Evolutionary conservation across 1,140 invertebrate species (phyloP), one percentile per base, ranked within the genome.

Genomic region (Batillaria attramentaria): DNA sequence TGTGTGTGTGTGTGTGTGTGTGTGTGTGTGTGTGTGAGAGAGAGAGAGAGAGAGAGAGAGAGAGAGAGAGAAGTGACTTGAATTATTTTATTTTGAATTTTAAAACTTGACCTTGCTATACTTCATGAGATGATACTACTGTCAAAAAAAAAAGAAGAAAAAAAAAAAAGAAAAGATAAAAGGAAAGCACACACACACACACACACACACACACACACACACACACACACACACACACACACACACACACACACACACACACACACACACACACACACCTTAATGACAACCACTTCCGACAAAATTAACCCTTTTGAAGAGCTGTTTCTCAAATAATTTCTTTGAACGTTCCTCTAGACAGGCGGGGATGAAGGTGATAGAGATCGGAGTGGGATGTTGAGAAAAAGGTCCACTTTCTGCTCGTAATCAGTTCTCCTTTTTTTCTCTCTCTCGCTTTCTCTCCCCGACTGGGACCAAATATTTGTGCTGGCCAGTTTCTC

Each of bases 141-240:
- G 24, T 50, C 24, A 50, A 50, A 50, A 50, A 13, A 50, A 13
- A 50, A 10, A 10, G 24, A 13, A 10, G 24, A 10, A 50, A 50
- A 50, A 10, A 50, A 50, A 50, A 50, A 10, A 50, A 50, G 10
- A 24, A 50, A 50, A 33, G 2, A 28, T 16, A 66, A 28, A 66
- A 33, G 24, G 24, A 33, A 66, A 2, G 31, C 62, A 28, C 62
- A 66, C 33, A 24, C 33, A 66, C 62, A 33, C 62, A 66, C 2
- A 33, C 62, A 66, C 62, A 66, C 62, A 66, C 62, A 66, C 6
- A 66, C 62, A 66, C 62, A 28, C 33, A 66, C 62, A 66, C 6
- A 33, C 62, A 66, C 24, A 33, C 33, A 66, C 24, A 66, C 62
- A 66, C 62, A 66, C 5, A 1, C 24, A 66, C 33, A 66, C 62